Percentiles rank a stretch among this genome's conserved stretches.
phyloP scores from a whole-genome alignment of 2,888 invertebrate species.

The Punctoribates punctum region DNA sequence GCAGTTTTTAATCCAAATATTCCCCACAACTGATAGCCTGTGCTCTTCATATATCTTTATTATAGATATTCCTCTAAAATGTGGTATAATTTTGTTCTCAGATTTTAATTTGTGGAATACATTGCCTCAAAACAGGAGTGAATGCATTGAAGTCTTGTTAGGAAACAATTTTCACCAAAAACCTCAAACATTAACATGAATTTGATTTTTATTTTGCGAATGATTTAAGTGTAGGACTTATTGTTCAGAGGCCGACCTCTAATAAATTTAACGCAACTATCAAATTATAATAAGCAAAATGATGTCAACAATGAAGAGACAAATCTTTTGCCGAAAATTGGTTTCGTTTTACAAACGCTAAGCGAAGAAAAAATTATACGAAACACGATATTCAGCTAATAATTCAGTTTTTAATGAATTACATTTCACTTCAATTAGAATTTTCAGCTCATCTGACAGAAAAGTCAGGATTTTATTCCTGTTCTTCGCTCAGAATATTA shows the following conservation, averaged over 20 bases:
- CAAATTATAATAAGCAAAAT: background rate
- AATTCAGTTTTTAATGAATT: constrained; percentile 1
- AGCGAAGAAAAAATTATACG: background rate
- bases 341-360: background rate
- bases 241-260: background rate
- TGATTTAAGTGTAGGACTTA: background rate
- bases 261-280: background rate
- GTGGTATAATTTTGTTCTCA: constrained; percentile 1
- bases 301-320: background rate
- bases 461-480: background rate
- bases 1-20: background rate
- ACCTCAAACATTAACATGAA: background rate
- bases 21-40: too few species aligned
- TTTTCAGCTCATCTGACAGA: background rate
- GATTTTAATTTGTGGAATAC: constrained; percentile 14
- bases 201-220: background rate
- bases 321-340: constrained; percentile 3
- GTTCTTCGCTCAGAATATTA: background rate
- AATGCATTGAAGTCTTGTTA: background rate
- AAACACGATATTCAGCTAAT: constrained; percentile 1
- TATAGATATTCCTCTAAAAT: background rate
- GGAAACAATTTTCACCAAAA: background rate
- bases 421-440: constrained; percentile 2
- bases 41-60: background rate
- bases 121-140: background rate